Evolutionary conservation across 2,888 invertebrate genomes (phyloP), one percentile per base, ranked within the genome.

Genomic region (Tiphia femorata): DNA sequence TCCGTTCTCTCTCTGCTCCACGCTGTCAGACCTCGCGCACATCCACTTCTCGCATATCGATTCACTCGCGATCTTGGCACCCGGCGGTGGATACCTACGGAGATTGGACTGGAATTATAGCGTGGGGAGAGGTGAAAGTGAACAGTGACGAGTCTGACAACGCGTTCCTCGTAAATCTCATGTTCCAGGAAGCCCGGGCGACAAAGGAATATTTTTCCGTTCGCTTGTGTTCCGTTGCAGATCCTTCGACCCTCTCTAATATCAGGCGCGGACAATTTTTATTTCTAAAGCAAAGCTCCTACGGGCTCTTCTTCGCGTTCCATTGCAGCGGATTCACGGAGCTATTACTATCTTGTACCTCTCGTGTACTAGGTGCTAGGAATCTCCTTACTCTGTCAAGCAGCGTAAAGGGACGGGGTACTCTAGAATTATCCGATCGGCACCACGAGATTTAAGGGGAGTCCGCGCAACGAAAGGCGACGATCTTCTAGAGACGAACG

Each of bases 41-140:
- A 64, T 67, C 72, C 64, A 69, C 71, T 68, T 72, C 67, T 71
- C 67, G 58, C 63, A 66, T 72, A 74, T 75, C 72, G 73, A 73
- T 75, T 73, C 72, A 63, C 58, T 54, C 63, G 72, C 64, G 67
- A 73, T 70, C 71, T 68, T 72, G 67, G 62, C 64, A 67, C 65
- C 58, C 12, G 62, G 37, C 59, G 67, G 59, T 57, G 66, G 58
- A 65, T 64, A 42, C 50, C 54, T 48, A 49, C 58, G 20, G 41
- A 16, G 42, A 14, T 16, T 16, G 44, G 30, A 51, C 51, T 25
- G 47, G 42, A 47, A 42, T 42, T 16, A 33, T 14, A 41, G 10
- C 33, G 43, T 21, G 23, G 42, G 8, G n/a, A 10, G 33, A 17
- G 35, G n/a, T n/a, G n/a, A n/a, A n/a, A n/a, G n/a, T n/a, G n/a